These are phyloP conservation scores for Myotis davidii DNA, from an alignment of 2,113 vertebrate genomes.

Conservation along the genomic window DNA sequence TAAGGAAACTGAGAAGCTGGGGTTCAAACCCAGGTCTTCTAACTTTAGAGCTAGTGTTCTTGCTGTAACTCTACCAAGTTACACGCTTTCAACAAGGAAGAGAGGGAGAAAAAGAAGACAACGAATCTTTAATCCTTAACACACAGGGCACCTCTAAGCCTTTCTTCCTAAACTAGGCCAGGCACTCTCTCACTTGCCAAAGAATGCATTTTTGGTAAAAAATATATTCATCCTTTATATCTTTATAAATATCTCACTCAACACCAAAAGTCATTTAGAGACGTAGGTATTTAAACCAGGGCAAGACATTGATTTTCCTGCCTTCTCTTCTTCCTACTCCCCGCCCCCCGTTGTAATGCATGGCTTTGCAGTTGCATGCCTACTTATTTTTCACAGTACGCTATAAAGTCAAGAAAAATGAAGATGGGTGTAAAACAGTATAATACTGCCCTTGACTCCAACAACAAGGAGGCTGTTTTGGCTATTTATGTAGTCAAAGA, in stretches of 20 bases:
- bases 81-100: neutral
- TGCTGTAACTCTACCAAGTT: neutral
- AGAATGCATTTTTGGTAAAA: neutral
- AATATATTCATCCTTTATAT: neutral
- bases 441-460: neutral
- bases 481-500: neutral
- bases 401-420: neutral
- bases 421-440: neutral
- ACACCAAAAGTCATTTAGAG: neutral
- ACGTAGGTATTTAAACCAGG: neutral
- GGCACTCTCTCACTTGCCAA: neutral
- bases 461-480: neutral
- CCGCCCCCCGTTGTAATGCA: neutral
- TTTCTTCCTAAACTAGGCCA: neutral
- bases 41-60: neutral
- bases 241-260: constrained; percentile 22
- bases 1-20: neutral
- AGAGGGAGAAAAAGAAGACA: neutral
- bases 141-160: neutral
- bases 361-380: neutral
- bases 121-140: neutral
- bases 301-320: neutral
- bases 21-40: neutral
- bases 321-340: neutral
- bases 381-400: neutral